Evolutionary conservation across 2,113 vertebrate genomes (phyloP), one percentile per base, ranked within the genome.

Genomic region (Mohoua ochrocephala): DNA sequence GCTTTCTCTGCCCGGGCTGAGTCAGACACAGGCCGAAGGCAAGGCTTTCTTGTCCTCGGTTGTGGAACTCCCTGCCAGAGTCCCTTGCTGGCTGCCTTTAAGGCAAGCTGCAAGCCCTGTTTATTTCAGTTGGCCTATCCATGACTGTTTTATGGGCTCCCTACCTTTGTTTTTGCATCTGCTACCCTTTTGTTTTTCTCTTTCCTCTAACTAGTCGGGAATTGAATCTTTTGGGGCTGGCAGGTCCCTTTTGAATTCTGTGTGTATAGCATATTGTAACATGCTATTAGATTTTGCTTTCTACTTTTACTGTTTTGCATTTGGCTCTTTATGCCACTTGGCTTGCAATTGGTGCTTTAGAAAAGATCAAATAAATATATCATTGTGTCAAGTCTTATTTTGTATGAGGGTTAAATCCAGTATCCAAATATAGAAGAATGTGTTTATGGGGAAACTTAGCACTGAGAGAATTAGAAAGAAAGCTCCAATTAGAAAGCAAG

Each of bases 141-240:
- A 93, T 97, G 95, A 88, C 97, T 97, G 97, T 95, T 97, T 97
- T 97, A 97, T 97, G 97, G 95, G 95, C 96, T 96, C 95, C 97
- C 97, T 96, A 96, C 94, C 95, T 97, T 97, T 97, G 97, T 94
- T 97, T 97, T 97, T 97, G 96, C 97, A 97, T 97, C 96, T 97
- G 97, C 96, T 97, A 93, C 94, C 94, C 96, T 97, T 97, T 97
- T 97, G 96, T 95, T 97, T 96, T 92, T 93, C 81, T 84, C 88
- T 95, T 94, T 73, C 73, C 81, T 96, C 74, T 94, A 94, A 96
- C 75, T 97, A 96, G 94, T 95, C 96, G 57, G 95, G 90, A 97
- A 97, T 96, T 95, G 87, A 94, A 91, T 94, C 87, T 96, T 96
- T 85, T 80, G 89, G 92, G 91, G 83, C 92, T 94, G 93, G 90